Percentiles rank a stretch among this genome's conserved stretches.
phyloP scores from a whole-genome alignment of 2,888 invertebrate species.

The Dryocosmus kuriphilus region DNA sequence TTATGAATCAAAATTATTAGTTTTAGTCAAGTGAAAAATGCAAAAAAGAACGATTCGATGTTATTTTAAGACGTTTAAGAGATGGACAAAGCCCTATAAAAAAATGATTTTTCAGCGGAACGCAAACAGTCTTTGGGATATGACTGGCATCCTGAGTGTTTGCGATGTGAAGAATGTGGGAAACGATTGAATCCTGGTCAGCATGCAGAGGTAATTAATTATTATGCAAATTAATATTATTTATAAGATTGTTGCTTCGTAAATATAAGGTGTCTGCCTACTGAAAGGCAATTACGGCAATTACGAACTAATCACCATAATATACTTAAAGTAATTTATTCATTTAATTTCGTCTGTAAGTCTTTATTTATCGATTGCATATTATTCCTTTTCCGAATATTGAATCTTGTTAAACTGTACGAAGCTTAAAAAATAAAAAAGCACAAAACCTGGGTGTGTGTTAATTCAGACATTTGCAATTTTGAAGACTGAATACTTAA shows the following conservation, averaged over 20 bases:
- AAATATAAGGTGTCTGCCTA: too few relatives aligned
- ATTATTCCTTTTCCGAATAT: too few relatives aligned
- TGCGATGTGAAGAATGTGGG: constrained; percentile 90
- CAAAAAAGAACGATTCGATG: background rate
- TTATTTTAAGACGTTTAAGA: background rate
- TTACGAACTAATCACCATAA: too few relatives aligned
- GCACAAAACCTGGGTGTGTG: too few relatives aligned
- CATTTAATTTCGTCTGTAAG: constrained; percentile 5
- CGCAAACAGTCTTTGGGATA: constrained; percentile 91
- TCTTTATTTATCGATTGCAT: constrained; percentile 35
- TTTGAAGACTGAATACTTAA: too few relatives aligned
- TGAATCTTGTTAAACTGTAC: too few relatives aligned
- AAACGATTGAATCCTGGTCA: constrained; percentile 90
- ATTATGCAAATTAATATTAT: background rate
- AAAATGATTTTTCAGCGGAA: constrained; percentile 81
- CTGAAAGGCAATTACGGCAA: too few relatives aligned
- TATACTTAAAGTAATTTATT: background rate
- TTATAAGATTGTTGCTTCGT: constrained; percentile 3
- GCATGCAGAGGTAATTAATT: constrained; percentile 83
- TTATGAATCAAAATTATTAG: background rate
- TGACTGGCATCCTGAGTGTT: constrained; percentile 92
- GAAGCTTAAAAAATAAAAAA: too few relatives aligned
- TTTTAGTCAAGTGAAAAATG: background rate
- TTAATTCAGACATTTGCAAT: too few relatives aligned
- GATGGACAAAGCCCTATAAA: constrained; percentile 1